Percentiles rank a stretch among this genome's conserved stretches.
These are phyloP conservation scores for honey bee (Apis mellifera) DNA, from an alignment of 1,140 invertebrate species.

Conservation along the genomic window DNA sequence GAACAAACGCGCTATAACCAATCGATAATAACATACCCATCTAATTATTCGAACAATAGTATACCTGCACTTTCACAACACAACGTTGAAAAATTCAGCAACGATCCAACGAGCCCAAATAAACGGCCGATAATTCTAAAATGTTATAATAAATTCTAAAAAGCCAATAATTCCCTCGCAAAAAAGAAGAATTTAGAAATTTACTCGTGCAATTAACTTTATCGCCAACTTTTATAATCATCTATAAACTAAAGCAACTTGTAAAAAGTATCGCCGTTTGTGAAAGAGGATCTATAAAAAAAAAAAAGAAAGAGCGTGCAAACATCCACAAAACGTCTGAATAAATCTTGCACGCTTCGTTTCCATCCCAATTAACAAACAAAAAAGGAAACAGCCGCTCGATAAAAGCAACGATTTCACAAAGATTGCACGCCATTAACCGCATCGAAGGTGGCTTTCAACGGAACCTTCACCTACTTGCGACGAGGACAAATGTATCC, in stretches of 20 bases:
- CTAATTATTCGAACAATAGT: neutral
- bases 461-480: slow-evolving; percentile 34
- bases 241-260: no score
- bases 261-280: no score
- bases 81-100: neutral
- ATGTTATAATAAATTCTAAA: no score
- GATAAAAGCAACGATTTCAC: neutral
- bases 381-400: neutral
- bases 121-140: no score
- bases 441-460: slow-evolving; percentile 17
- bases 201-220: neutral
- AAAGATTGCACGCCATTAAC: neutral
- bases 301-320: no score
- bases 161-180: neutral
- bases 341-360: no score
- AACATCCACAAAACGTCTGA: no score
- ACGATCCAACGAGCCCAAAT: no score
- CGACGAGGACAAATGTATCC: slow-evolving; percentile 32
- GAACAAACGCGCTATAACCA: neutral
- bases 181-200: no score
- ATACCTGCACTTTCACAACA: neutral
- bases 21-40: neutral
- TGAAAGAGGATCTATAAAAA: no score
- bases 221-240: no score
- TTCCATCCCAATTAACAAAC: neutral